phyloP scores from a whole-genome alignment of 2,888 invertebrate genomes.

The Graphium colonna region DNA sequence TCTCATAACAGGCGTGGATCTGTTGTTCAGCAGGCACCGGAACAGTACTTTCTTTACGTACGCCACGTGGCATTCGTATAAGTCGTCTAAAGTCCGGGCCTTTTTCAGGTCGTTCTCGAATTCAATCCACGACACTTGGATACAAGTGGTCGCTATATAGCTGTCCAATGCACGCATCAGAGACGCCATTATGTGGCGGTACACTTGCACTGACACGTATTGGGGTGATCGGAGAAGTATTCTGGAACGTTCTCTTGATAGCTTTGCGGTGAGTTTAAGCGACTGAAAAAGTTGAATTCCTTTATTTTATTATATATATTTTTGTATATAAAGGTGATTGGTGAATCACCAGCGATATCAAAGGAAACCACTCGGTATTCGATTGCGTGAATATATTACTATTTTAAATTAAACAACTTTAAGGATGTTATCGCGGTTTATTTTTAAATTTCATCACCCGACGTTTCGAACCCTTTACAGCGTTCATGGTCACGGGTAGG shows the following conservation, averaged over 20 bases:
- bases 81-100: conserved; percentile 84
- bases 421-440: no score
- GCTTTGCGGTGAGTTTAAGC: conserved; percentile 81
- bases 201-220: conserved; percentile 85
- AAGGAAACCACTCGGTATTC: no score
- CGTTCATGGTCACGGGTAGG: no score
- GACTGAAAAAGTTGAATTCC: conserved; percentile 67
- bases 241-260: conserved; percentile 61
- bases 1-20: conserved; percentile 84
- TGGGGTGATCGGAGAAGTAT: conserved; percentile 82
- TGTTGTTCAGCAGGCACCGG: conserved; percentile 86
- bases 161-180: conserved; percentile 87
- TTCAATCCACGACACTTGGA: conserved; percentile 87
- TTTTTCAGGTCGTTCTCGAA: conserved; percentile 84
- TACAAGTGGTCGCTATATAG: conserved; percentile 87
- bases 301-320: no score
- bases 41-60: conserved; percentile 88
- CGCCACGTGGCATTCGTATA: conserved; percentile 85
- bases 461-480: no score
- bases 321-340: background rate
- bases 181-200: conserved; percentile 87
- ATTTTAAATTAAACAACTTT: no score
- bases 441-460: no score
- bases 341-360: no score
- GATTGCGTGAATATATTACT: no score